Base-by-base conservation (phyloP, 2,888 invertebrate genomes). In the Dasypogon diadema region DNA sequence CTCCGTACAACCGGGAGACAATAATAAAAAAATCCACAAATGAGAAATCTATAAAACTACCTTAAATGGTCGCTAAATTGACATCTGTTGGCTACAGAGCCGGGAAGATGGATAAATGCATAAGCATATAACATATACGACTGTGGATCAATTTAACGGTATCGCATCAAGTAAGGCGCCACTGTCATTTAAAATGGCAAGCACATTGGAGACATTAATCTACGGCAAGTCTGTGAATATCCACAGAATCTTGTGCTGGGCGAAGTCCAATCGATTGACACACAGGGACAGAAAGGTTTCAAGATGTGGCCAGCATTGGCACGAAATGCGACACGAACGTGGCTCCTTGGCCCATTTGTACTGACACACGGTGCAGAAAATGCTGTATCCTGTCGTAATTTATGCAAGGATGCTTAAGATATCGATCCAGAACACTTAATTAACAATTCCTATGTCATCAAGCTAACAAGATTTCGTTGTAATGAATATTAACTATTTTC, bases 61-160 rank as follows among this genome's bases (percentile, higher is more conserved):
- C 74, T 74, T 74, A 74, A 74, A 74, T 74, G 74, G 74, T 26
- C 60, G 60, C 16, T 73, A 74, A 74, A 74, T 74, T 74, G 74
- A 74, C 74, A 74, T 74, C 74, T 74, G 60, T 26, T 74, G 60
- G 48, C n/a, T 30, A n/a, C 51, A 26, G 6, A 68, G 48, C 6
- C 12, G 14, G 54, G 10, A 22, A 18, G 12, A 30, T 54, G 54
- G 70, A 70, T 12, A 54, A 30, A 70, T 16, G 21, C 34, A 18
- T 56, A n/a, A 30, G 4, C 16, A 14, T 12, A 46, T 24, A 24
- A 30, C 26, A 46, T 24, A 46, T 14, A 14, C 8, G 26, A 12
- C 34, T 54, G 18, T 6, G 54, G 51, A 70, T 70, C 70, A 70
- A 60, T 74, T 74, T 74, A 74, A 74, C 74, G 74, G 74, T 74